phyloP scores from a whole-genome alignment of 1,140 invertebrate species.

The Drosophila biarmipes region DNA sequence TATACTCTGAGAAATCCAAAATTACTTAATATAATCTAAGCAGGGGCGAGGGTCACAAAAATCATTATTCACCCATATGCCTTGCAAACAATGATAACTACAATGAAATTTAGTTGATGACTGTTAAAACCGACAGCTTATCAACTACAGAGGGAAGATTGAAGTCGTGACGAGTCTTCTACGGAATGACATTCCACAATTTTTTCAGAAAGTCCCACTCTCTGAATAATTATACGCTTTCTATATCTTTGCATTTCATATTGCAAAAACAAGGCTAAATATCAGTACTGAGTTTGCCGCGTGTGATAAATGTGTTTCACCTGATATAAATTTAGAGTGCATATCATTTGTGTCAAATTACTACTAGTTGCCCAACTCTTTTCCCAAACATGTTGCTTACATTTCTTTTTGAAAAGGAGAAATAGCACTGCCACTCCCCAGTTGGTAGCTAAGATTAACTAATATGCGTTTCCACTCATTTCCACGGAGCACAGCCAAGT shows the following conservation, averaged over 20 bases:
- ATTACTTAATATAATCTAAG: no score
- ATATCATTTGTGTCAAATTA: background rate
- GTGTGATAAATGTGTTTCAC: background rate
- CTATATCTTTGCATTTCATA: background rate
- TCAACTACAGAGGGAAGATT: background rate
- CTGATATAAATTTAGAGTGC: background rate
- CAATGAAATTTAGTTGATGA: background rate
- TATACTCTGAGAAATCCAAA: no score
- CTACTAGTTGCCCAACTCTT: background rate
- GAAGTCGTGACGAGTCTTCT: slow-evolving; percentile 4
- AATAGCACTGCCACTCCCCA: slow-evolving; percentile 10
- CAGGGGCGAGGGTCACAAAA: no score
- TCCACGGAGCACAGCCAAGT: slow-evolving; percentile 14
- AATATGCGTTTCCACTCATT: slow-evolving; percentile 25
- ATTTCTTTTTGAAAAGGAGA: slow-evolving; percentile 10
- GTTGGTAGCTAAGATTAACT: slow-evolving; percentile 15
- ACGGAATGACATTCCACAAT: background rate
- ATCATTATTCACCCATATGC: no score
- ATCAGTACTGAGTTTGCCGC: background rate
- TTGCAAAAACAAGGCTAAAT: background rate
- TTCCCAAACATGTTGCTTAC: slow-evolving; percentile 7
- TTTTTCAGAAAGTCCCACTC: background rate
- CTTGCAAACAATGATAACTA: no score
- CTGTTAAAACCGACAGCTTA: background rate
- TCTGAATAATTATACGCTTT: background rate